Evolutionary conservation across 2,888 invertebrate genomes (phyloP), one percentile per base, ranked within the genome.

Genomic region (Megalurothrips usitatus): DNA sequence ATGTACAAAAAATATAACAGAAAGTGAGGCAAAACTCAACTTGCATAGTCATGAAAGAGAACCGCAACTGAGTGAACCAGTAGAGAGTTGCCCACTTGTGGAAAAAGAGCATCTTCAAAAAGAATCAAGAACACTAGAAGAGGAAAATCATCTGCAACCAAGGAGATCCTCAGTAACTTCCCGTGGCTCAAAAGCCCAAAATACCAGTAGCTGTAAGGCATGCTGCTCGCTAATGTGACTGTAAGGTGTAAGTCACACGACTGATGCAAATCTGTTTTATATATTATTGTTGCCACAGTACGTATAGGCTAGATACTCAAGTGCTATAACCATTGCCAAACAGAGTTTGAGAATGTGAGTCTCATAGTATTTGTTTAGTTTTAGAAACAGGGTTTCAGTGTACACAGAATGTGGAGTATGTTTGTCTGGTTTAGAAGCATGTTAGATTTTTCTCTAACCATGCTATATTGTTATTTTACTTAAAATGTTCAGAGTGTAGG

Each of bases 271-370:
- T 19, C 17, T 58, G 19, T 14, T 58, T 58, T 58, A 58, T 19
- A 58, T 19, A 14, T 58, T 58, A 43, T 58, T 19, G 19, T 58
- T 58, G 19, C 19, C 19, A 58, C 58, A 58, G 14, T 58, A 43
- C 34, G 34, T 58, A 19, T 58, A 58, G 23, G 19, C 4, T 10
- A 75, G 26, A 75, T 23, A 12, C 26, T 26, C 8, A 23, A 75
- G 68, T 26, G 68, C 68, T 26, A 75, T 75, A 26, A 75, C 26
- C 68, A 75, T 75, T 75, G 68, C 68, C 68, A 26, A 23, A n/a
- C 19, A 52, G 23, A 26, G 23, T 23, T 75, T 26, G 23, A 23
- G 68, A 26, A 75, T 26, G 12, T 75, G 68, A 75, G 68, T 75
- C 26, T 26, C 68, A 75, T 26, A 11, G 68, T 26, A 75, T 26